Evolutionary conservation across 2,888 invertebrate species (phyloP), one percentile per base, ranked within the genome.

Genomic region (Sylvicola cinctus): DNA sequence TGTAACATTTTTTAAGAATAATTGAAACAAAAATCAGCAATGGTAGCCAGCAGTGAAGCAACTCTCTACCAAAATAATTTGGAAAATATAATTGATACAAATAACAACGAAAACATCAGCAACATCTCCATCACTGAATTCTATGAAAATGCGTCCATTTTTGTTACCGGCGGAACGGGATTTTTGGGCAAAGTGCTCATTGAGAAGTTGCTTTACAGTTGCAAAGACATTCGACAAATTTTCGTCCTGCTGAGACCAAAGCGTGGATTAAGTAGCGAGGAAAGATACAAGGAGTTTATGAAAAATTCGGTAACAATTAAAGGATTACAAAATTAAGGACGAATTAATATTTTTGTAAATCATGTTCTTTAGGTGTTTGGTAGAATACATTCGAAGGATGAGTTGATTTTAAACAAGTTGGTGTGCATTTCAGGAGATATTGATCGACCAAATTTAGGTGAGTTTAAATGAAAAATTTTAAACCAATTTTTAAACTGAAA

Each of bases 101-200:
- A n/a, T n/a, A n/a, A n/a, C n/a, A n/a, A n/a, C n/a, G n/a, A n/a
- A n/a, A n/a, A n/a, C n/a, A n/a, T n/a, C n/a, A n/a, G n/a, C n/a
- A n/a, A n/a, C n/a, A n/a, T n/a, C n/a, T n/a, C n/a, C 2, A 36
- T 36, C 10, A 36, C 32, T 32, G 25, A 25, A 23, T 36, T 36
- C 29, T 36, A 36, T 27, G 16, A 15, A 7, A 31, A 36, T 32
- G n/a, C 32, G n/a, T 17, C 17, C n/a, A 29, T 36, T 15, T 13
- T 36, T 14, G 23, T 36, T 1, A 36, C 68, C 14, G 76, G 76
- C 4, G 72, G 68, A 6, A 83, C 81, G 13, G 90, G 93, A n/a
- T 93, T 91, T 54, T 68, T 93, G 33, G 91, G 93, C 23, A 93
- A 93, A 60, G 87, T 87, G 1, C 61, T 95, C 3, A 61, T 95